Percentiles rank a stretch among this genome's conserved stretches.
Evolutionary conservation across 2,113 vertebrate species (phyloP).

Genomic region (Paramormyrops kingsleyae): DNA sequence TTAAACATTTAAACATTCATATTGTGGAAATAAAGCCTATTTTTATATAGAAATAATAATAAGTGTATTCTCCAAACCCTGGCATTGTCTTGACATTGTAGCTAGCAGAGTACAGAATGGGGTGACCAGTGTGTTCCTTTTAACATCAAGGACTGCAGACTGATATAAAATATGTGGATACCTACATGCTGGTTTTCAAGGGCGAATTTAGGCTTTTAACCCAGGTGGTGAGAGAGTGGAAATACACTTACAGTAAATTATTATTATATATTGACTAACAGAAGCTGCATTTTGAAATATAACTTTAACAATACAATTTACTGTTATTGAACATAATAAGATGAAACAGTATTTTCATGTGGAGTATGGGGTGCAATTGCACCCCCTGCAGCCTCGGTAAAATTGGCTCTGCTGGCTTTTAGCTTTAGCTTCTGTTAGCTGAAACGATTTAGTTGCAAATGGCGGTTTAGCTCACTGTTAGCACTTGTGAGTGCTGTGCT

Average conservation of each 20-base stretch:
- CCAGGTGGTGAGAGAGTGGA: background rate
- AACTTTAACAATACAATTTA: background rate
- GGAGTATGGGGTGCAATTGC: background rate
- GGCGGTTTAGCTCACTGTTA: background rate
- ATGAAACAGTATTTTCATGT: background rate
- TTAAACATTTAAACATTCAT: too few relatives aligned
- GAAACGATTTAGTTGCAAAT: background rate
- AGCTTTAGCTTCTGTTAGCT: background rate
- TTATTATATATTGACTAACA: background rate
- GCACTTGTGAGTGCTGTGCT: background rate
- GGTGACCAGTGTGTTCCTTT: background rate
- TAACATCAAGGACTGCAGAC: background rate
- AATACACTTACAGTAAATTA: background rate
- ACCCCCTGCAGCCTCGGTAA: background rate
- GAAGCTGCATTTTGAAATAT: background rate
- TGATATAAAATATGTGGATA: background rate
- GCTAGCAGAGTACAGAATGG: background rate
- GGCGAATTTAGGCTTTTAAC: background rate
- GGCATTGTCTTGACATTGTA: too few relatives aligned
- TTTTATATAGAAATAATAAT: too few relatives aligned
- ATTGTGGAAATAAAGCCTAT: too few relatives aligned
- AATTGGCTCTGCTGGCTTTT: background rate
- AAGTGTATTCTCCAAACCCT: too few relatives aligned
- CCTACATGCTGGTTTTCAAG: background rate
- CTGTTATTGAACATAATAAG: background rate